Conservation (phyloP, 1,140 invertebrate genomes). For the Octopus bimaculoides region DNA sequence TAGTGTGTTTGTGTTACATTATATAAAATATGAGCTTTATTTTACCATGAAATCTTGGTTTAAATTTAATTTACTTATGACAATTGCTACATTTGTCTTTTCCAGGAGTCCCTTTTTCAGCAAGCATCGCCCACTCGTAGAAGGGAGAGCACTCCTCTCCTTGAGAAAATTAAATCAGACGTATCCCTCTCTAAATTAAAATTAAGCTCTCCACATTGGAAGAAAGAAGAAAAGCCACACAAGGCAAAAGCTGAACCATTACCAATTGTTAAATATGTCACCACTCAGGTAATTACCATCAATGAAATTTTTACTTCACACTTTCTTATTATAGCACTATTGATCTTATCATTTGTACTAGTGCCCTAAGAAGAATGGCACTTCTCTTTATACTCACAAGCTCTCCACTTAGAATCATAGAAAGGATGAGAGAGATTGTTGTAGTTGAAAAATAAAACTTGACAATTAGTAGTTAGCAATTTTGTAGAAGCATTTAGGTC, state of each 20-base stretch:
- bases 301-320: neutral
- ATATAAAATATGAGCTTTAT: no score
- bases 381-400: no score
- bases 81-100: neutral
- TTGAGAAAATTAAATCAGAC: slow-evolving; percentile 55
- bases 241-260: slow-evolving; percentile 63
- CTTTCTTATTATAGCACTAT: no score
- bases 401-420: no score
- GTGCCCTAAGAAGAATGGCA: no score
- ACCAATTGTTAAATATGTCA: slow-evolving; percentile 82
- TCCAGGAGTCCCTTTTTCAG: slow-evolving; percentile 55
- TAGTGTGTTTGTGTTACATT: no score
- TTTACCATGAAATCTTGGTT: no score
- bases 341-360: no score
- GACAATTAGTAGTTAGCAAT: no score
- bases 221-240: slow-evolving; percentile 60
- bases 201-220: slow-evolving; percentile 48
- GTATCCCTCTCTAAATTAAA: slow-evolving; percentile 51
- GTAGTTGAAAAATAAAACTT: no score
- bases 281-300: slow-evolving; percentile 58
- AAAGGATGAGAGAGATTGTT: no score
- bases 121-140: slow-evolving; percentile 46
- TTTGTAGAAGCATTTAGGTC: no score
- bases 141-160: slow-evolving; percentile 53
- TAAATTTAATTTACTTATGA: neutral